Evolutionary conservation across 1,140 invertebrate species (phyloP).

Genomic region (Danaus melanippus): DNA sequence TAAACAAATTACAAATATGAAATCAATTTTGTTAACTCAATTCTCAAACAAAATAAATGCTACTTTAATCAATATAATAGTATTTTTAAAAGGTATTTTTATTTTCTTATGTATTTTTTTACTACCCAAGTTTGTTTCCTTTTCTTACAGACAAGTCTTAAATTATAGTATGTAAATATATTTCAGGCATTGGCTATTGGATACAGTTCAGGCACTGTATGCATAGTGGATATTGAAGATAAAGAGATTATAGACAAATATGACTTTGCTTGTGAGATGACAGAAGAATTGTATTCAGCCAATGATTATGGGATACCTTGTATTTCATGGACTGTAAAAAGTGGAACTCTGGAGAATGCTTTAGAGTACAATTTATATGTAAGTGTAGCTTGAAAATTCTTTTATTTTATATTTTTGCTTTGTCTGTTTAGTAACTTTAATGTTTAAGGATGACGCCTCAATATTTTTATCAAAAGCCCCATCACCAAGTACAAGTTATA

Average conservation of each 20-base stretch:
- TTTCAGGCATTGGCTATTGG: constrained; percentile 71
- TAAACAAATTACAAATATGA: no score
- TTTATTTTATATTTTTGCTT: constrained; percentile 48
- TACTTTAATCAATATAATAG: no score
- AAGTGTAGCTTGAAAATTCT: constrained; percentile 22
- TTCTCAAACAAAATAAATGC: no score
- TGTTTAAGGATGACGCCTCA: constrained; percentile 67
- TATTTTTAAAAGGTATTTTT: no score
- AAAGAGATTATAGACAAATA: constrained; percentile 84
- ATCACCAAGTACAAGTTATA: constrained; percentile 43
- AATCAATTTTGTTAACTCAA: no score
- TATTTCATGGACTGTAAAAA: constrained; percentile 74
- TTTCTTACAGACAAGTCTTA: neutral
- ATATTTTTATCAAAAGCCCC: constrained; percentile 72
- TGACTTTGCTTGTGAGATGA: constrained; percentile 65
- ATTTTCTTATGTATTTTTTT: neutral
- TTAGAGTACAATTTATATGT: constrained; percentile 63
- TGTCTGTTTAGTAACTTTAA: constrained; percentile 83
- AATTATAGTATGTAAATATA: constrained; percentile 5
- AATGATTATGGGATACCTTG: constrained; percentile 67
- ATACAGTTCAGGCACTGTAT: constrained; percentile 79
- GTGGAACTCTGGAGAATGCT: constrained; percentile 50
- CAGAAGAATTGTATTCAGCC: constrained; percentile 45
- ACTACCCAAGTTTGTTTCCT: constrained; percentile 7
- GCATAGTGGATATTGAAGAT: constrained; percentile 90